phyloP scores from a whole-genome alignment of 2,113 vertebrate genomes.

The Nyctibius bracteatus region DNA sequence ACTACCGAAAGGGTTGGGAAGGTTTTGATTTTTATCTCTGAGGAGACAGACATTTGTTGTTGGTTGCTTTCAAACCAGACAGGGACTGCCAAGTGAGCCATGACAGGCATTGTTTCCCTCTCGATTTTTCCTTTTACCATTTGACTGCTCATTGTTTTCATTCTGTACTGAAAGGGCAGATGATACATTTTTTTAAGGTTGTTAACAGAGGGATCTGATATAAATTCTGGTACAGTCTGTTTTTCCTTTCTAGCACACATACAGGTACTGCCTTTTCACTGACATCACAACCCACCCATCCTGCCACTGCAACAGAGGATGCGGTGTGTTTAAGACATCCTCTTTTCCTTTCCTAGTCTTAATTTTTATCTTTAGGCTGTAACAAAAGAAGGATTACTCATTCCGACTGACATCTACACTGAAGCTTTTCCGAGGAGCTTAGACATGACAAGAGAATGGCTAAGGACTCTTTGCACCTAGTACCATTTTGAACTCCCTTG shows the following conservation, averaged over 20 bases:
- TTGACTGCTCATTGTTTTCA: constrained; percentile 9
- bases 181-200: background rate
- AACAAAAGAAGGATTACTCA: constrained; percentile 10
- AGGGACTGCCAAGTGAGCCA: background rate
- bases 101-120: background rate
- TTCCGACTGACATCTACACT: background rate
- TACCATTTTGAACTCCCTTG: background rate
- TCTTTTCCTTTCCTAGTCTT: background rate
- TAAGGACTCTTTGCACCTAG: background rate
- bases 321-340: background rate
- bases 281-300: background rate
- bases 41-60: background rate
- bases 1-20: background rate
- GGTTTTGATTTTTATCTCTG: background rate
- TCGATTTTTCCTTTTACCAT: background rate
- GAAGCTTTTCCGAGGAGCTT: constrained; percentile 5
- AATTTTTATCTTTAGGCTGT: background rate
- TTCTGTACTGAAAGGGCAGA: background rate
- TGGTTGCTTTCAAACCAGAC: background rate
- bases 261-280: background rate
- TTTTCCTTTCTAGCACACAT: background rate
- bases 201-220: background rate
- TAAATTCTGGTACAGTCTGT: background rate
- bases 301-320: background rate
- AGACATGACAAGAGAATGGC: background rate